Base-by-base conservation (phyloP, 2,113 vertebrate genomes). In the Chaetodon auriga region DNA sequence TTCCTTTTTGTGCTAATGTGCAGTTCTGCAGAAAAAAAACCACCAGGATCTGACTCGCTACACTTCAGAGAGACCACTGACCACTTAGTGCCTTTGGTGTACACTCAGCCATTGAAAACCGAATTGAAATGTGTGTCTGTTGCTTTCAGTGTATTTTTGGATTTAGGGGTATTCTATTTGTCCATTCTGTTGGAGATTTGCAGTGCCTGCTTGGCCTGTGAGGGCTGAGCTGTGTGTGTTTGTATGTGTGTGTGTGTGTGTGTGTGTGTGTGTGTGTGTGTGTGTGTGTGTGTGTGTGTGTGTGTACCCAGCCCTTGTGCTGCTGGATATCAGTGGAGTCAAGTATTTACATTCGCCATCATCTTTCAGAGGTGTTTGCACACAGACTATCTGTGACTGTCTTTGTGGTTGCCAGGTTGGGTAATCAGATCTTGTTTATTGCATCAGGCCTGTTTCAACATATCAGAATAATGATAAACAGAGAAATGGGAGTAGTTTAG, bases 381-480 rank as follows among this genome's bases (percentile, higher is more conserved):
- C 87, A 93, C 87, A 84, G 82, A 89, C 85, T 87, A 77, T 88
- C 86, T 58, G 68, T 80, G 84, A 69, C 85, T 78, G 83, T 83
- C 88, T 81, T 46, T 86, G 82, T 19, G 46, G 86, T 87, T 92
- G 90, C 92, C 90, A 93, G 87, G 84, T 90, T 93, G 80, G 82
- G 93, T 92, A 94, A 94, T 94, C 89, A 88, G 91, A 94, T 93
- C 87, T 73, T 93, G 93, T 95, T 95, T 95, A 88, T 91, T 93
- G 90, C 90, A 93, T 89, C 88, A 80, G 25, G 88, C 78, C 91
- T 95, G 93, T 94, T 93, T 94, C 94, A 94, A 94, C 93, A 93
- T 87, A 92, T 91, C 90, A 89, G 87, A 91, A 92, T 90, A 90
- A 90, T 84, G 87, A 92, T 88, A 93, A 94, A 93, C 92, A 94